Evolutionary conservation across 2,888 invertebrate genomes (phyloP).

Genomic region (Vannuccia rotundouncinata): DNA sequence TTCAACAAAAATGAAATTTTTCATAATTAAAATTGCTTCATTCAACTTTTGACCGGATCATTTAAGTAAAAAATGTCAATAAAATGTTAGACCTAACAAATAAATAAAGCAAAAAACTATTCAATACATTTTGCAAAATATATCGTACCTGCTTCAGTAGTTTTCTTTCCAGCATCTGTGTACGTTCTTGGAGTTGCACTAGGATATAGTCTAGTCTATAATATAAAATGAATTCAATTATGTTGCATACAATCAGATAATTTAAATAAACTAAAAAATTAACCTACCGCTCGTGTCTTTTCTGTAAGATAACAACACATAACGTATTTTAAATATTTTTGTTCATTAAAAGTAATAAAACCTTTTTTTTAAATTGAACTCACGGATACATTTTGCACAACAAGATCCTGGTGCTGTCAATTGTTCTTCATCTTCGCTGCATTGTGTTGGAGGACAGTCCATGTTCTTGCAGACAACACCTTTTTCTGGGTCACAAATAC

Average conservation of each 20-base stretch:
- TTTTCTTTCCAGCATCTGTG: neutral
- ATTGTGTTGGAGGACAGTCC: neutral
- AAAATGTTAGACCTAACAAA: no score
- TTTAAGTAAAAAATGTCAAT: no score
- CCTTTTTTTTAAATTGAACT: neutral
- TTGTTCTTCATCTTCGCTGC: neutral
- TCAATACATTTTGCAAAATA: no score
- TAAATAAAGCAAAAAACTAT: no score
- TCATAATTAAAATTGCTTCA: no score
- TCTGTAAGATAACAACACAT: neutral
- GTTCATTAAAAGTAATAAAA: neutral
- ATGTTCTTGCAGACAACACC: neutral
- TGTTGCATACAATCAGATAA: neutral
- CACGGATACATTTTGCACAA: neutral
- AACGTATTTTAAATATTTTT: neutral
- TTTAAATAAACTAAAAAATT: neutral
- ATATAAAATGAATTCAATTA: neutral
- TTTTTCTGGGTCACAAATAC: neutral
- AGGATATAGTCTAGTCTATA: neutral
- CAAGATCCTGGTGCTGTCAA: neutral
- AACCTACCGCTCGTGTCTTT: neutral
- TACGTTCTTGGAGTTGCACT: neutral
- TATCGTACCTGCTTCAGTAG: neutral
- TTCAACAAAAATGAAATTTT: no score
- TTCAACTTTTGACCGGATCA: no score